phyloP scores from a whole-genome alignment of 2,797 vertebrate species.

The Podargus strigoides region DNA sequence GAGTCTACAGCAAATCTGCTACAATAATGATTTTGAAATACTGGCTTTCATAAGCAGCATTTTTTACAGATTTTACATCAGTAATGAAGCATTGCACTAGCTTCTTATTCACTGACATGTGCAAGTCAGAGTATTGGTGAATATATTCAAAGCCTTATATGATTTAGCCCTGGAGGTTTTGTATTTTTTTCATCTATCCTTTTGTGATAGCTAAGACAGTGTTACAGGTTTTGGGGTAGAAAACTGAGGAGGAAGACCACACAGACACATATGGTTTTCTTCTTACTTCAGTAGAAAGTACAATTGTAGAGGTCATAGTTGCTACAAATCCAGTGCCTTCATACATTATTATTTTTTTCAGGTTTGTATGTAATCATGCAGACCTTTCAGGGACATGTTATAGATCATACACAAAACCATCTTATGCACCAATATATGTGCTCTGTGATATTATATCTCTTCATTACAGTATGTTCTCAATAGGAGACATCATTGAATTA shows the following conservation, averaged over 20 bases:
- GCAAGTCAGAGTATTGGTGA: background rate
- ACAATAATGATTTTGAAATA: background rate
- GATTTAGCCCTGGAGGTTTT: background rate
- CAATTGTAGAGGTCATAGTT: background rate
- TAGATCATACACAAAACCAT: background rate
- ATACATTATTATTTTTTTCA: background rate
- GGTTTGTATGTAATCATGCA: background rate
- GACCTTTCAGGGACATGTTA: background rate
- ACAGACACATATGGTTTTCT: background rate
- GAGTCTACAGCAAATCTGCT: background rate
- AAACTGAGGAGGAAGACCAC: background rate
- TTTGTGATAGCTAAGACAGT: background rate
- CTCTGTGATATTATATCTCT: background rate
- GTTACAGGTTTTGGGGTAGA: background rate
- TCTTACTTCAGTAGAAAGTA: background rate
- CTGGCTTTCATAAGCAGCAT: background rate
- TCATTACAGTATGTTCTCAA: background rate
- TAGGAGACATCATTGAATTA: background rate
- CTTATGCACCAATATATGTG: background rate
- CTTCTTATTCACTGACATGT: background rate
- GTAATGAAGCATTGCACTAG: background rate
- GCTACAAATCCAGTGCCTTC: background rate
- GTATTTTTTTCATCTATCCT: background rate
- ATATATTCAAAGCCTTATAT: background rate
- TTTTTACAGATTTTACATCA: background rate